phyloP scores from a whole-genome alignment of 2,888 invertebrate species.

The Agriopis marginaria region DNA sequence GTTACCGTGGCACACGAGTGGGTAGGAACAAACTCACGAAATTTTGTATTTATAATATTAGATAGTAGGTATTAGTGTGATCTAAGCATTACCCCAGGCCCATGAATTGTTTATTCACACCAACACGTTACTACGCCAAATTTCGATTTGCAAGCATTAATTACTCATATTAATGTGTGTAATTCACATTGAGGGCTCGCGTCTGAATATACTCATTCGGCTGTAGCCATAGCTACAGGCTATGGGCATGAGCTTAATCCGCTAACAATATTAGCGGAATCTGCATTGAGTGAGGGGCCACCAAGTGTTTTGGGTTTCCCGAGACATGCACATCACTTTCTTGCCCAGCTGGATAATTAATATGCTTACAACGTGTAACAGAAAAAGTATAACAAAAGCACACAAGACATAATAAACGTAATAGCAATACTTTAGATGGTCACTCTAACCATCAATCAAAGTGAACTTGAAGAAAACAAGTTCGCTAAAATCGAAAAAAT shows the following conservation, averaged over 20 bases:
- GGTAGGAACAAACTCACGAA: not conserved
- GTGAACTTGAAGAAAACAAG: too few relatives aligned
- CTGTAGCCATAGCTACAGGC: constrained; percentile 29
- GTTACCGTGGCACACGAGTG: not conserved
- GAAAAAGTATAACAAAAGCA: too few relatives aligned
- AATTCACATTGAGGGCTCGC: constrained; percentile 35
- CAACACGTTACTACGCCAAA: constrained; percentile 10
- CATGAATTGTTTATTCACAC: constrained; percentile 1
- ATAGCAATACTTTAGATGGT: too few relatives aligned
- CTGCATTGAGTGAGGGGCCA: constrained; percentile 35
- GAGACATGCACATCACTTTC: not conserved
- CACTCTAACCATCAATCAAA: too few relatives aligned
- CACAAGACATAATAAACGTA: too few relatives aligned
- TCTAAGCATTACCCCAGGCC: not conserved
- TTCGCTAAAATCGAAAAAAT: too few relatives aligned
- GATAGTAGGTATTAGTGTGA: not conserved
- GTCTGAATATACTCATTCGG: constrained; percentile 37
- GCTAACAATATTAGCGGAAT: constrained; percentile 47
- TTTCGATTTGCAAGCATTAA: constrained; percentile 44
- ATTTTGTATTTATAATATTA: too few relatives aligned
- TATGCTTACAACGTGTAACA: too few relatives aligned
- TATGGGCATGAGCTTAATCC: constrained; percentile 40
- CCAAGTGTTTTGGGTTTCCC: not conserved
- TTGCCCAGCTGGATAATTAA: too few relatives aligned
- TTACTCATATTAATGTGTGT: constrained; percentile 42